Percentiles rank a stretch among this genome's conserved stretches.
These are phyloP conservation scores for Pedionomus torquatus DNA, from an alignment of 2,113 vertebrate genomes.

Conservation along the genomic window DNA sequence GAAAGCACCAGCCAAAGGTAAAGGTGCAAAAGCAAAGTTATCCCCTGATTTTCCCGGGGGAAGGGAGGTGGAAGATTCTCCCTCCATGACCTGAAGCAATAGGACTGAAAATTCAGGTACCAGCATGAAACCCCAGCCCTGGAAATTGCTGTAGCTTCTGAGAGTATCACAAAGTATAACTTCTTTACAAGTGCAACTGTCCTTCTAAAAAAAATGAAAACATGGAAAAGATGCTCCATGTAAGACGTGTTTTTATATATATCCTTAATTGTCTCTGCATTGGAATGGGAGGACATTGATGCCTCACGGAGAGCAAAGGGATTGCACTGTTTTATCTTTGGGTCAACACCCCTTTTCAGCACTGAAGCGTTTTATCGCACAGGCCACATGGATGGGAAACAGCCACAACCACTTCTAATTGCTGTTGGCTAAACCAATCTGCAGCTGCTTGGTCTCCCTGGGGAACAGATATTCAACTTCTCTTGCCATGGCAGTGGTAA, in stretches of 20 bases:
- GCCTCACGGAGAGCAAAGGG: not conserved
- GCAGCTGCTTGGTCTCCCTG: fast-evolving
- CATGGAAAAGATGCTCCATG: not conserved
- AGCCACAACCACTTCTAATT: fast-evolving
- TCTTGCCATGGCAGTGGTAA: not conserved
- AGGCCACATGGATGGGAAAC: not conserved
- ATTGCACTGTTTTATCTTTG: not conserved
- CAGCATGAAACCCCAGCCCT: not conserved
- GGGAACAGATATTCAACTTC: not conserved
- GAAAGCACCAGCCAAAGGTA: not conserved
- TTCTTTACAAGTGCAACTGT: not conserved
- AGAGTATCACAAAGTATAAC: not conserved
- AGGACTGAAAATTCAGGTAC: not conserved
- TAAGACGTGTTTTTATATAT: not conserved
- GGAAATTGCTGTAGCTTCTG: not conserved
- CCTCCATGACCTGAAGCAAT: not conserved
- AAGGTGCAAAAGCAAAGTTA: not conserved
- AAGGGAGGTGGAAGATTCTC: not conserved
- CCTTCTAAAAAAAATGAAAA: not conserved
- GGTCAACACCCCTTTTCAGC: not conserved
- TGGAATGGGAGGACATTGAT: not conserved
- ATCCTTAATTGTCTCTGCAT: not conserved
- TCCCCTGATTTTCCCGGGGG: not conserved
- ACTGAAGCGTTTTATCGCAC: not conserved
- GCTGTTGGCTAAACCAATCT: not conserved